phyloP scores from a whole-genome alignment of 1,140 invertebrate species.

The Ceratina japonica region DNA sequence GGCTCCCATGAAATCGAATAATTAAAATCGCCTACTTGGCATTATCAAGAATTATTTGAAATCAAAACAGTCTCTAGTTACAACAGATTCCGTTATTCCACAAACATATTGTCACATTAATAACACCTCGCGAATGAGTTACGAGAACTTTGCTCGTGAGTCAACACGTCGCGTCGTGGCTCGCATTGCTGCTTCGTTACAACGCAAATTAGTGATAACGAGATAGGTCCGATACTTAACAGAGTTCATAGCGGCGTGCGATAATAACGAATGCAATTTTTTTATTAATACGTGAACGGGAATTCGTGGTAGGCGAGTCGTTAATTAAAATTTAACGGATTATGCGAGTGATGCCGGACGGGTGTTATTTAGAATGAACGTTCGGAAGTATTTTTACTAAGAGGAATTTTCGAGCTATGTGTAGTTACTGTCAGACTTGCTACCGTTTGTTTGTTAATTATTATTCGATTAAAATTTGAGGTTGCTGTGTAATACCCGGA shows the following conservation, averaged over 20 bases:
- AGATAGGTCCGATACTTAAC: not conserved
- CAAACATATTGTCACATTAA: not conserved
- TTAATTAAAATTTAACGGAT: slow-evolving; percentile 1
- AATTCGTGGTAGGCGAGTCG: too few relatives aligned
- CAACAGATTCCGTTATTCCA: not conserved
- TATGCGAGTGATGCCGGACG: not conserved
- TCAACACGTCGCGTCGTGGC: not conserved
- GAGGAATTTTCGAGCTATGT: too few relatives aligned
- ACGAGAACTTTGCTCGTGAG: not conserved
- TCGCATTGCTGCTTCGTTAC: slow-evolving; percentile 4
- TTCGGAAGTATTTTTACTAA: not conserved
- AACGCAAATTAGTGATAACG: slow-evolving; percentile 12
- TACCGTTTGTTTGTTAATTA: not conserved
- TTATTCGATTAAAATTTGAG: not conserved
- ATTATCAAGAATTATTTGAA: not conserved
- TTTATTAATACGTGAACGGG: not conserved
- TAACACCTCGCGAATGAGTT: slow-evolving; percentile 5
- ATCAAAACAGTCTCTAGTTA: not conserved
- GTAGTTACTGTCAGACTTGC: too few relatives aligned
- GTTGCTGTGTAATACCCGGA: not conserved
- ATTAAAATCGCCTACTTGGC: too few relatives aligned
- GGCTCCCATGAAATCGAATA: too few relatives aligned
- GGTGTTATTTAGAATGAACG: not conserved
- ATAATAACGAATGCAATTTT: not conserved
- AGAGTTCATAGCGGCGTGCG: not conserved